These are phyloP conservation scores for Antheraea assamensis DNA, from an alignment of 2,888 invertebrate species.

Conservation along the genomic window DNA sequence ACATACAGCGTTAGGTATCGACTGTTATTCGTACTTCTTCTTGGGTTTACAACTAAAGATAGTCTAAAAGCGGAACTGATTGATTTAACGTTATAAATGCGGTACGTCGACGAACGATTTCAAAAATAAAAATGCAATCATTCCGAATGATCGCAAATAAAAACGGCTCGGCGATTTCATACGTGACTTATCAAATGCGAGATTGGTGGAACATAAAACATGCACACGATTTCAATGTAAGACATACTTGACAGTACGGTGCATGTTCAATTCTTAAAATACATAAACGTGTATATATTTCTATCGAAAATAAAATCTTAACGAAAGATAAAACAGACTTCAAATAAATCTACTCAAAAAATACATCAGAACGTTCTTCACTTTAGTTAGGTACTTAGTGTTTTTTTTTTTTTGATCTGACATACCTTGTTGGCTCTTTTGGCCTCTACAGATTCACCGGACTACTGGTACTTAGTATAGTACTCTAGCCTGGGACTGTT, in stretches of 20 bases:
- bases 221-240: background rate
- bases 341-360: too few relatives aligned
- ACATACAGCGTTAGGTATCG: background rate
- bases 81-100: background rate
- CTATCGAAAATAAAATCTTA: background rate
- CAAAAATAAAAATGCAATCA: constrained; percentile 10
- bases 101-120: background rate
- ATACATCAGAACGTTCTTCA: too few relatives aligned
- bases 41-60: background rate
- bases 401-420: too few relatives aligned
- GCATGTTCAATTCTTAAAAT: background rate
- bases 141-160: constrained; percentile 7
- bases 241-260: background rate
- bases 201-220: constrained; percentile 3
- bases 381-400: too few relatives aligned
- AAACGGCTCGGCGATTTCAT: background rate
- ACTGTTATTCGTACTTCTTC: background rate
- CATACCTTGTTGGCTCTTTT: too few relatives aligned
- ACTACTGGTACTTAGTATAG: too few relatives aligned
- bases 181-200: constrained; percentile 10
- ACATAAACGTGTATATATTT: background rate
- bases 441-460: too few relatives aligned
- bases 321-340: too few relatives aligned
- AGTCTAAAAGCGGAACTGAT: background rate
- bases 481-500: too few relatives aligned